Evolutionary conservation across 2,113 vertebrate species (phyloP).

Genomic region (Aphelocoma coerulescens): DNA sequence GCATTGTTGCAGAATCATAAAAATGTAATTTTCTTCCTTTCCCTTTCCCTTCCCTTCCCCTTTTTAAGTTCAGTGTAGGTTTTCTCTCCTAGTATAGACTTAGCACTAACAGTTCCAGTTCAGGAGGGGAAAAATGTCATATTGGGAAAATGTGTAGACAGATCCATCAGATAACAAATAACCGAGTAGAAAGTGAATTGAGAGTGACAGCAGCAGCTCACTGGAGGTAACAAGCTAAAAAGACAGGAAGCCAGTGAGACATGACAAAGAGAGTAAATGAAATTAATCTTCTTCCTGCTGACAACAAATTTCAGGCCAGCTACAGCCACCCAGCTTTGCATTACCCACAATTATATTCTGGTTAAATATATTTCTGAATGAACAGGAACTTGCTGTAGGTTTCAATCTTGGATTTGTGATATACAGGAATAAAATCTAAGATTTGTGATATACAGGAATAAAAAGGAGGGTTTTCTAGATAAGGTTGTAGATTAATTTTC

Average conservation of each 20-base stretch:
- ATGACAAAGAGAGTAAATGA: slow-evolving; percentile 71
- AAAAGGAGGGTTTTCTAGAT: neutral
- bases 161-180: slow-evolving; percentile 55
- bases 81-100: neutral
- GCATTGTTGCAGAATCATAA: neutral
- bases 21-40: neutral
- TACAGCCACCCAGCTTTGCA: neutral
- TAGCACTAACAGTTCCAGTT: neutral
- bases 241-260: slow-evolving; percentile 71
- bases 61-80: neutral
- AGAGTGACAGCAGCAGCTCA: slow-evolving; percentile 67
- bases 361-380: slow-evolving; percentile 24
- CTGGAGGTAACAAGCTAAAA: slow-evolving; percentile 65
- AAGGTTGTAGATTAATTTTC: neutral
- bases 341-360: slow-evolving; percentile 28
- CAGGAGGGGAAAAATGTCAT: slow-evolving; percentile 2
- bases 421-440: neutral
- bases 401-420: neutral
- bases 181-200: slow-evolving; percentile 61
- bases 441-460: neutral
- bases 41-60: neutral
- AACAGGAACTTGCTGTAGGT: neutral
- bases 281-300: slow-evolving; percentile 72
- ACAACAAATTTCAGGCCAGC: slow-evolving; percentile 62
- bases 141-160: slow-evolving; percentile 39